Base-by-base conservation (phyloP, 2,113 vertebrate species). In the Setophaga coronata region DNA sequence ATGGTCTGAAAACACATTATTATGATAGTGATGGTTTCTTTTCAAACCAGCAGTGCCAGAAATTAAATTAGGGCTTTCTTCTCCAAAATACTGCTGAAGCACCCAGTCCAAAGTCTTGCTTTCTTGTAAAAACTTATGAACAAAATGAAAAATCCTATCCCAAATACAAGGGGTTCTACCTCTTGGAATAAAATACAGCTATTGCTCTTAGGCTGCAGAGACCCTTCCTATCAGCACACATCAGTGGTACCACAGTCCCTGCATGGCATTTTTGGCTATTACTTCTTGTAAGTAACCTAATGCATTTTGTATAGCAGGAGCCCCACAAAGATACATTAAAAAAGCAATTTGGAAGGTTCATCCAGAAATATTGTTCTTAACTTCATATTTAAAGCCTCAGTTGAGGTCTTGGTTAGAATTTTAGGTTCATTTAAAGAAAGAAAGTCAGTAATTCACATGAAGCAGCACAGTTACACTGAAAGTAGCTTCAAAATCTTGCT, bases 261-360 rank as follows among this genome's bases (percentile, higher is more conserved):
- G 14, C 20, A 12, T 18, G 17, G 13, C 19, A 40, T n/a, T 83
- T 86, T 60, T 26, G 36, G 29, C 54, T 51, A 7, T 29, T 58
- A 3, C 15, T 38, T 13, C 40, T 34, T 58, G 0, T 2, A 60
- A 64, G 18, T 7, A 26, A 5, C 16, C 21, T 0, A 0, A 13
- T 8, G 29, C 3, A 26, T 28, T 60, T 66, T 29, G 33, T 29
- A 19, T 6, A 34, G 54, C 5, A 18, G n/a, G 6, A 86, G 2
- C 4, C 21, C 53, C n/a, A 18, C 6, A 18, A 61, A 64, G 13
- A 60, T 23, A 36, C 10, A 14, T 5, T 3, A 29, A 26, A 36
- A 73, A 88, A 65, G 16, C 5, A n/a, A 19, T 56, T 45, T 29
- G 13, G 82, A 47, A 5, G 6, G 3, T 56, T 74, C 26, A 36